Evolutionary conservation across 2,888 invertebrate species (phyloP).

Genomic region (Drosophila hawaiiensis): DNA sequence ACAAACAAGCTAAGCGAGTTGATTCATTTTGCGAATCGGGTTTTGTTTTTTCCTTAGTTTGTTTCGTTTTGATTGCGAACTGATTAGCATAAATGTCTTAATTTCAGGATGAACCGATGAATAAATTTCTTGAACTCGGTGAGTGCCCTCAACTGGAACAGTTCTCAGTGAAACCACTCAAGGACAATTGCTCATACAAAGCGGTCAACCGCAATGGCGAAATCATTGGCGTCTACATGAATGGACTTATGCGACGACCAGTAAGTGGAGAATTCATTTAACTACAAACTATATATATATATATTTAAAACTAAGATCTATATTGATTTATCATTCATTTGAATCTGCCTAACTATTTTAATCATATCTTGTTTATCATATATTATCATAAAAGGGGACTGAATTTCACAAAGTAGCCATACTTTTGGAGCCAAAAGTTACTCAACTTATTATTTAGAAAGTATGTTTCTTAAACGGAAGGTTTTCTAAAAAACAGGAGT

Average conservation of each 20-base stretch:
- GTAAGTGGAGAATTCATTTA: conserved; percentile 63
- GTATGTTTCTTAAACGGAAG: too few species aligned
- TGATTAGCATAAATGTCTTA: conserved; percentile 8
- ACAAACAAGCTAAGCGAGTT: conserved; percentile 1
- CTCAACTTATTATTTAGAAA: not conserved
- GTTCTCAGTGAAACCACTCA: conserved; percentile 86
- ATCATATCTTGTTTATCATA: not conserved
- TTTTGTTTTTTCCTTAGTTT: not conserved
- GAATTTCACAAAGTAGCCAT: too few species aligned
- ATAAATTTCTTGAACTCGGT: conserved; percentile 83
- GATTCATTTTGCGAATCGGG: not conserved
- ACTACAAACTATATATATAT: not conserved
- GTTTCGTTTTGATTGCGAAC: not conserved
- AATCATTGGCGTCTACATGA: conserved; percentile 87
- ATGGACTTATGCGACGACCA: conserved; percentile 85
- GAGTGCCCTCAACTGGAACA: conserved; percentile 86
- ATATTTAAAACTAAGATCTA: not conserved
- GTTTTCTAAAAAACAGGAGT: too few species aligned
- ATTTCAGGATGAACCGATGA: conserved; percentile 85
- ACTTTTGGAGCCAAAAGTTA: not conserved
- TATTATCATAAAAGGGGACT: not conserved
- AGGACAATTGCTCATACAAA: conserved; percentile 87
- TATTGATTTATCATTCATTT: not conserved
- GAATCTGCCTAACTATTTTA: not conserved
- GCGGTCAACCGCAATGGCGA: conserved; percentile 86